Percentiles rank a stretch among this genome's conserved stretches.
phyloP scores from a whole-genome alignment of 2,888 invertebrate genomes.

The Rhingia campestris region DNA sequence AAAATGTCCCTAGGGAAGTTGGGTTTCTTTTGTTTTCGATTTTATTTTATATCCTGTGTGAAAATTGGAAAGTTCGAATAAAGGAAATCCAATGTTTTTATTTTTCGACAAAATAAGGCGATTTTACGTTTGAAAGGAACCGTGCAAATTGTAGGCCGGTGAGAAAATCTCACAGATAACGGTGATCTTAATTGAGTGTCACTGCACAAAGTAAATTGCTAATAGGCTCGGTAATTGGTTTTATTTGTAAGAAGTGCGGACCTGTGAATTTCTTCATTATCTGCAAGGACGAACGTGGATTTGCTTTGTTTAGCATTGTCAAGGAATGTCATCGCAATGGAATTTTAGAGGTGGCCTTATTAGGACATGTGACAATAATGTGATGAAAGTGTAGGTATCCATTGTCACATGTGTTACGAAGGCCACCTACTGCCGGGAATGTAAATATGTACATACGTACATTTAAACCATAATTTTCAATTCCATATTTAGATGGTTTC shows the following conservation, averaged over 20 bases:
- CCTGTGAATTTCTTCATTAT: too few relatives aligned
- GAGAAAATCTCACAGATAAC: slow-evolving; percentile 17
- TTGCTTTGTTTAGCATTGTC: background rate
- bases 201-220: slow-evolving; percentile 30
- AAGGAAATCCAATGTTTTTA: slow-evolving; percentile 36
- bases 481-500: too few relatives aligned
- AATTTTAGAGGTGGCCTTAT: too few relatives aligned
- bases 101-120: slow-evolving; percentile 36
- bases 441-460: too few relatives aligned
- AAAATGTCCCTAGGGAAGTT: slow-evolving; percentile 41
- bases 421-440: too few relatives aligned
- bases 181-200: slow-evolving; percentile 49
- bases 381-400: too few relatives aligned
- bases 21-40: slow-evolving; percentile 16
- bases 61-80: slow-evolving; percentile 4
- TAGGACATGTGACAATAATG: too few relatives aligned
- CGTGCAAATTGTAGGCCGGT: slow-evolving; percentile 46
- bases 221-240: slow-evolving; percentile 42
- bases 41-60: slow-evolving; percentile 5
- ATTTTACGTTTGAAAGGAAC: slow-evolving; percentile 35
- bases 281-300: too few relatives aligned
- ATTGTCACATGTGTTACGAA: too few relatives aligned
- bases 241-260: background rate
- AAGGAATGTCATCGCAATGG: background rate
- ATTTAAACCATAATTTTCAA: too few relatives aligned